Percentiles rank a stretch among this genome's conserved stretches.
These are phyloP conservation scores for Melipona quadrifasciata DNA, from an alignment of 1,140 invertebrate species.

Conservation along the genomic window DNA sequence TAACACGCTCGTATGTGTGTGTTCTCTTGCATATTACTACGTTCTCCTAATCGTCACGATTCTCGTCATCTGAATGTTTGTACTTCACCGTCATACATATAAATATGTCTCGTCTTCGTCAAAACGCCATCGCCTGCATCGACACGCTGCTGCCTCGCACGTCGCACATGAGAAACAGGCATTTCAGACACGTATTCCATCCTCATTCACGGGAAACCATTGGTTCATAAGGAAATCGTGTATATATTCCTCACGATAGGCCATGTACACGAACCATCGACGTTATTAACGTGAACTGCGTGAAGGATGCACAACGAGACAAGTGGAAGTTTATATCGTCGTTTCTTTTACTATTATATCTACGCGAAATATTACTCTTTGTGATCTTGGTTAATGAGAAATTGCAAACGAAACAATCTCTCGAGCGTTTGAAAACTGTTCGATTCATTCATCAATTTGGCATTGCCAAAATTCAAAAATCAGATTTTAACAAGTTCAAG, in stretches of 20 bases:
- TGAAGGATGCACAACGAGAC: background rate
- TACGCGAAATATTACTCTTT: too few relatives aligned
- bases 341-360: too few relatives aligned
- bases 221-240: background rate
- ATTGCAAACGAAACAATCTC: too few relatives aligned
- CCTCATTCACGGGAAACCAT: background rate
- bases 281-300: conserved; percentile 58
- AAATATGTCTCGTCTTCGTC: background rate
- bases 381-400: too few relatives aligned
- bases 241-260: background rate
- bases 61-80: conserved; percentile 15
- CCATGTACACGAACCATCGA: conserved; percentile 41
- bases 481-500: too few relatives aligned
- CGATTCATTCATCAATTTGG: too few relatives aligned
- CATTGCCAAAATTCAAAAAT: too few relatives aligned
- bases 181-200: background rate
- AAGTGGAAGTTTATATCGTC: background rate
- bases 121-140: conserved; percentile 13
- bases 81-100: conserved; percentile 25
- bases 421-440: too few relatives aligned
- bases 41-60: conserved; percentile 35
- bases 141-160: conserved; percentile 36
- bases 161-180: conserved; percentile 42
- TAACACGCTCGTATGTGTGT: conserved; percentile 57
- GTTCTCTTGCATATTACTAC: conserved; percentile 22